phyloP scores from a whole-genome alignment of 2,113 vertebrate genomes.

The Sceloporus undulatus region DNA sequence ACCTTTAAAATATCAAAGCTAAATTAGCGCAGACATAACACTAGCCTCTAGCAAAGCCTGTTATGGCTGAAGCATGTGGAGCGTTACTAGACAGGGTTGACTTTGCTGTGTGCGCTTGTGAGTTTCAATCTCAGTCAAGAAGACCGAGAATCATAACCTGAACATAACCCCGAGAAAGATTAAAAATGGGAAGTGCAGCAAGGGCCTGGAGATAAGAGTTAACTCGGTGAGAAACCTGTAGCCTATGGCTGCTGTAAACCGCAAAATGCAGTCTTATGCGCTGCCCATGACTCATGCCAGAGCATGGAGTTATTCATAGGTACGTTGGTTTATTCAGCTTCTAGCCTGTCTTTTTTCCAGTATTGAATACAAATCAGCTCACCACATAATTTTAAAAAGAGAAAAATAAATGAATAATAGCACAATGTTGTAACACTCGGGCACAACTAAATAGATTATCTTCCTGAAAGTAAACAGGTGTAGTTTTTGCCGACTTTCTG shows the following conservation, averaged over 20 bases:
- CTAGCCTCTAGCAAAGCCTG: slow-evolving; percentile 16
- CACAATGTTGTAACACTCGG: too few species aligned
- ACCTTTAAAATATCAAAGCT: neutral
- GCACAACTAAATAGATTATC: too few species aligned
- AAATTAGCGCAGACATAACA: slow-evolving; percentile 5
- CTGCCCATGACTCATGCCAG: slow-evolving; percentile 29
- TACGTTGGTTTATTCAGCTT: too few species aligned
- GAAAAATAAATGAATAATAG: too few species aligned
- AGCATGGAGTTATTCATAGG: too few species aligned
- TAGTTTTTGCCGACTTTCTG: too few species aligned
- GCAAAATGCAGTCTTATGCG: neutral
- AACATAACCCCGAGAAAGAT: slow-evolving; percentile 52
- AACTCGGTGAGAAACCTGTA: slow-evolving; percentile 2
- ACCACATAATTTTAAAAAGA: too few species aligned
- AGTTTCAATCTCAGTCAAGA: slow-evolving; percentile 21
- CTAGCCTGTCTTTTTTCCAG: too few species aligned
- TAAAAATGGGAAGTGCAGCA: slow-evolving; percentile 35
- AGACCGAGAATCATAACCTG: slow-evolving; percentile 41
- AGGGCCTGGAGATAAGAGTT: slow-evolving; percentile 37
- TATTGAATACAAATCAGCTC: too few species aligned
- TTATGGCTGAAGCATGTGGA: slow-evolving; percentile 47
- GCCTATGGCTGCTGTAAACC: slow-evolving; percentile 13
- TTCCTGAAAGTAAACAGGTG: too few species aligned
- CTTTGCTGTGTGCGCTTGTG: slow-evolving; percentile 34
- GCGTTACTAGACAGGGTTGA: slow-evolving; percentile 32